Evolutionary conservation across 1,140 invertebrate genomes (phyloP).

Genomic region (Coelopa frigida): DNA sequence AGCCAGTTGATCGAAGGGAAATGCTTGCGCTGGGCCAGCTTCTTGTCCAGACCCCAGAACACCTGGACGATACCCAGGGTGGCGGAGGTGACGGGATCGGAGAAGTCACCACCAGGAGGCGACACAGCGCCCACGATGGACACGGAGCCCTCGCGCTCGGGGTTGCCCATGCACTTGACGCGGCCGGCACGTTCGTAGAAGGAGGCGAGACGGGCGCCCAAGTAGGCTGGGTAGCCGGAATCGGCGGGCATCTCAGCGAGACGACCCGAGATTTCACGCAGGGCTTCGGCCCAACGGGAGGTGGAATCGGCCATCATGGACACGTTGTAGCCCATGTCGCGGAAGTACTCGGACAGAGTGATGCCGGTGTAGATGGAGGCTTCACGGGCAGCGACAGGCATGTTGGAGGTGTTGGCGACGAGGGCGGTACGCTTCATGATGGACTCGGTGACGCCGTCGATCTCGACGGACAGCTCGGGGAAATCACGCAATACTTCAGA

Average conservation of each 20-base stretch:
- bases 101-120: conserved; percentile 99
- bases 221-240: conserved; percentile 98
- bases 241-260: conserved; percentile 99
- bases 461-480: conserved; percentile 95
- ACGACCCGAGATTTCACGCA: conserved; percentile 99
- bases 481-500: conserved; percentile 95
- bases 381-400: conserved; percentile 99
- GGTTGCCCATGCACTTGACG: conserved; percentile 96
- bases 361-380: conserved; percentile 98
- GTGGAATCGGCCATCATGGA: conserved; percentile 99
- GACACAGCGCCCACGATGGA: conserved; percentile 99
- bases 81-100: conserved; percentile 98
- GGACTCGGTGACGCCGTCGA: conserved; percentile 92
- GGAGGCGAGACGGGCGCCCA: conserved; percentile 94
- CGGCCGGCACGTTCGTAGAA: conserved; percentile 99
- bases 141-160: conserved; percentile 94
- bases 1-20: conserved; percentile 99
- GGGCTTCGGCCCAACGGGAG: conserved; percentile 98
- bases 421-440: conserved; percentile 99
- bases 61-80: conserved; percentile 99
- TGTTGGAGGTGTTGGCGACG: conserved; percentile 99
- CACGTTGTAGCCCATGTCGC: conserved; percentile 99
- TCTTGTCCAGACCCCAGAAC: conserved; percentile 99
- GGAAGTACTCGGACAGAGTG: conserved; percentile 96
- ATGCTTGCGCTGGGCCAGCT: conserved; percentile 98